Conservation (phyloP, 1,140 invertebrate genomes). For the Amyelois transitella region DNA sequence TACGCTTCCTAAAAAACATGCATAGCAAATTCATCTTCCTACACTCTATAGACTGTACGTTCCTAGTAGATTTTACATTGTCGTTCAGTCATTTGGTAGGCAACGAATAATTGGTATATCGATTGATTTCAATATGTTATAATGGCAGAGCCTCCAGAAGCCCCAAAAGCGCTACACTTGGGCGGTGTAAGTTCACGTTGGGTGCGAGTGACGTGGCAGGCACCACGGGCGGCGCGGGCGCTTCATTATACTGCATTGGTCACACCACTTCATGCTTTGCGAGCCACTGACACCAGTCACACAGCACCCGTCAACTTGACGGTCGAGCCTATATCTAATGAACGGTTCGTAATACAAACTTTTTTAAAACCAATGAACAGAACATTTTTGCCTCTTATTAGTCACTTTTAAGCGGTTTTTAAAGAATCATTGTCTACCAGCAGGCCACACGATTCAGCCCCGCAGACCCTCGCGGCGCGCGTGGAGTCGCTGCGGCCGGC, state of each 20-base stretch:
- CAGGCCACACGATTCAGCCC: conserved; percentile 6
- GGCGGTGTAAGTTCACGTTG: conserved; percentile 32
- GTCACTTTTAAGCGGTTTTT: too few species aligned
- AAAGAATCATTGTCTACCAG: too few species aligned
- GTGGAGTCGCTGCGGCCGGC: conserved; percentile 32
- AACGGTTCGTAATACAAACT: conserved; percentile 21
- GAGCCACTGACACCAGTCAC: conserved; percentile 14
- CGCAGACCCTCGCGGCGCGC: conserved; percentile 6
- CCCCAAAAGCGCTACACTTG: conserved; percentile 30
- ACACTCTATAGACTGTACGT: too few species aligned
- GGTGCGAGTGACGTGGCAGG: conserved; percentile 41
- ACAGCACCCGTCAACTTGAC: conserved; percentile 26
- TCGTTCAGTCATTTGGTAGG: background rate
- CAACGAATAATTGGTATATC: background rate
- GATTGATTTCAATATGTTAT: background rate
- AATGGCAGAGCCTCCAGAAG: conserved; percentile 48
- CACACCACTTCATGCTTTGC: conserved; percentile 28
- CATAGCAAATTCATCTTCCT: too few species aligned
- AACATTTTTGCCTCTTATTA: too few species aligned
- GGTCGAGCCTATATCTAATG: conserved; percentile 15
- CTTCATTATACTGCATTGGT: conserved; percentile 26
- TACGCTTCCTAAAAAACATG: too few species aligned
- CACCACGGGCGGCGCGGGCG: conserved; percentile 1
- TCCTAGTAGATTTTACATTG: background rate
- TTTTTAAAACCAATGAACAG: too few species aligned